Base-by-base conservation (phyloP, 2,888 invertebrate genomes). In the Bellardia pandia region DNA sequence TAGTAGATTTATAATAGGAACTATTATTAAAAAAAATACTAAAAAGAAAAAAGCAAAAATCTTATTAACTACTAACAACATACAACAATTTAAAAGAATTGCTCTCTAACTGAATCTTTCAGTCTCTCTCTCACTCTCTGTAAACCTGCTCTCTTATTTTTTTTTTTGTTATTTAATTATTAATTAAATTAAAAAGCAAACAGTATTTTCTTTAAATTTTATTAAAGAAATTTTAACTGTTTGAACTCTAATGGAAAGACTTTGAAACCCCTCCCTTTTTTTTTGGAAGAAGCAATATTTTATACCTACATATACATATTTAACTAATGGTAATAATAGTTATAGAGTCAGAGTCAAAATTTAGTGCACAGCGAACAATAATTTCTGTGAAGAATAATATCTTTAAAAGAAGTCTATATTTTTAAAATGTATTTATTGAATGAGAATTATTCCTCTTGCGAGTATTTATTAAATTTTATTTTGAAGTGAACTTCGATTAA, bases 1-100 rank as follows among this genome's bases (percentile, higher is more conserved):
- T 42, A 76, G 33, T 51, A 82, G 76, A 76, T 76, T 71, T 76
- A 62, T 83, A 71, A 83, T 83, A 83, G 69, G 42, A 76, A 76
- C 76, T 76, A 76, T 30, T 53, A 69, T 16, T n/a, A 56, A 56
- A 42, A 77, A 23, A 33, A 56, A 58, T 53, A 69, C 13, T 37
- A 51, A 71, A 37, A 56, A 56, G 16, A 56, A 23, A 14, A 40
- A 68, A 45, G 8, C 23, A 48, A 66, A 11, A 45, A 45, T 11
- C 13, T 66, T 45, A 68, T 51, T 64, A 42, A 48, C 30, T 51
- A 48, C 23, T 13, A 68, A 48, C 13, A 14, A 14, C 30, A 48
- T 68, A 68, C 30, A 75, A 51, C 42, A 72, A 42, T 40, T 51
- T 60, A 14, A 45, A 75, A 66, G 40, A 53, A 14, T 76, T n/a